Evolutionary conservation across 1,140 invertebrate genomes (phyloP).

Genomic region (silkworm (Bombyx mori)): ASM3026992v2 NC_085128.1:9332001-9332500

Average conservation of each 20-base stretch:
- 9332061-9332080: too few species aligned
- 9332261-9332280: slow-evolving; percentile 23
- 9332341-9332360: slow-evolving; percentile 8
- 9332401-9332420: too few species aligned
- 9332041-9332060: too few species aligned
- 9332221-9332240: slow-evolving; percentile 36
- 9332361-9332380: neutral
- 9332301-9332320: slow-evolving; percentile 24
- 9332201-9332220: slow-evolving; percentile 29
- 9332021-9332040: too few species aligned
- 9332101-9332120: too few species aligned
- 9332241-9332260: slow-evolving; percentile 32
- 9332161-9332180: neutral
- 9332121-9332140: too few species aligned
- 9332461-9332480: neutral
- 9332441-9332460: neutral
- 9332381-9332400: too few species aligned
- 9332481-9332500: too few species aligned
- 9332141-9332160: too few species aligned
- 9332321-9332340: slow-evolving; percentile 2
- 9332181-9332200: slow-evolving; percentile 30
- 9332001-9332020: too few species aligned
- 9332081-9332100: too few species aligned
- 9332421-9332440: neutral
- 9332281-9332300: slow-evolving; percentile 30